These are phyloP conservation scores for Montipora efflorescens DNA, from an alignment of 64 coral and sea anemone species.

Conservation along the genomic window DNA sequence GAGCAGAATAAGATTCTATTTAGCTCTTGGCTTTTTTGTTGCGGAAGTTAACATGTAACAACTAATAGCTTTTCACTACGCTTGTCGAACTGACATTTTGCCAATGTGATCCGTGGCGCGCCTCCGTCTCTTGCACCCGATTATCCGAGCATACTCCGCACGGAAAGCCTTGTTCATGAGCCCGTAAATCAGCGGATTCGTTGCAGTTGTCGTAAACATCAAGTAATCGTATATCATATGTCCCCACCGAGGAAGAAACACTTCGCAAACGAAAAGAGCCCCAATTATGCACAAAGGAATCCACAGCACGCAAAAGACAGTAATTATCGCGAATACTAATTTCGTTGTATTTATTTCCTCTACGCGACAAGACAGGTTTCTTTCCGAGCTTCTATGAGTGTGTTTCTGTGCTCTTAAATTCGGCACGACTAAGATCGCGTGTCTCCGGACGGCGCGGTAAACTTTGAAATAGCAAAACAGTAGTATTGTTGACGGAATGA, in stretches of 20 bases:
- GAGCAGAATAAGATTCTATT: too few species aligned
- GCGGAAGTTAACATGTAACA: not conserved
- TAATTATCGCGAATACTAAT: slow-evolving; percentile 38
- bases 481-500: not conserved
- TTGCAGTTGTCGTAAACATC: slow-evolving; percentile 35
- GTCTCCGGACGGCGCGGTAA: slow-evolving; percentile 32
- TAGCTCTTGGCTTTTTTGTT: too few species aligned
- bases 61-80: too few species aligned
- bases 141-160: slow-evolving; percentile 8
- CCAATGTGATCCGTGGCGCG: too few species aligned
- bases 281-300: slow-evolving; percentile 53
- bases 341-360: slow-evolving; percentile 63
- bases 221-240: slow-evolving; percentile 63
- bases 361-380: not conserved
- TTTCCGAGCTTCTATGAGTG: not conserved
- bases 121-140: not conserved
- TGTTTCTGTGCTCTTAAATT: not conserved
- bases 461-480: slow-evolving; percentile 66
- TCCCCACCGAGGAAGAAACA: not conserved
- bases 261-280: not conserved
- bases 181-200: slow-evolving; percentile 74
- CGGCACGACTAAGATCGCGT: not conserved
- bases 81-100: too few species aligned
- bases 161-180: slow-evolving; percentile 66
- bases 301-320: slow-evolving; percentile 46